Base-by-base conservation (phyloP, 2,797 vertebrate species). In the Caiman crocodilus region DNA sequence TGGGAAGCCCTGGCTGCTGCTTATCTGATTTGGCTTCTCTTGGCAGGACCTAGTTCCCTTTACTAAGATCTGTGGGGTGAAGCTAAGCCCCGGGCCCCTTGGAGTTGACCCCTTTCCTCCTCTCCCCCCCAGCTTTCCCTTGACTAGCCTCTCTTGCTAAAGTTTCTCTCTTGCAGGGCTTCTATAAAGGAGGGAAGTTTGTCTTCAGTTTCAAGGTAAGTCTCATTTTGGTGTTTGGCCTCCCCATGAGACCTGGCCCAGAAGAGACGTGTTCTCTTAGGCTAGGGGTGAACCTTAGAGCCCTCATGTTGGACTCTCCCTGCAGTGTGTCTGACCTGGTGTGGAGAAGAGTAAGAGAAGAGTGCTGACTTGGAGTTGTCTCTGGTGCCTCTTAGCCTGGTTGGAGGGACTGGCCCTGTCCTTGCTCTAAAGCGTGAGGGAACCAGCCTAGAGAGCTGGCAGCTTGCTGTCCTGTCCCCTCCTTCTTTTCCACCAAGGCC, bases 121-220 rank as follows among this genome's bases (percentile, higher is more conserved):
- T 26, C 61, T 10, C 35, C 35, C 35, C 35, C 35, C 61, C 79
- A 25, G 76, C 55, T 87, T 56, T 58, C 23, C 17, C 28, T 23
- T 14, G 15, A 30, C 28, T 20, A 63, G n/a, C 64, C 74, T 18
- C 5, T 61, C 20, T 61, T 5, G 6, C 35, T 94, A 42, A 84
- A 30, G 0, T 55, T 30, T 64, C 10, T 90, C n/a, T 80, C 71
- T 89, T 84, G 1, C 95, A 99, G 99, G 99, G 99, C 76, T 99
- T 99, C 97, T 99, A 99, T 96, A 99, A 99, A 97, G 98, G 98
- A 69, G 99, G 99, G 42, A 99, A 99, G 94, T 99, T 99, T 95
- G 98, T 99, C 92, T 99, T 99, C 98, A 99, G 99, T 97, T 99
- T 99, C 98, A 99, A 99, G 99, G 99, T 99, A 95, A 98, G 98